Evolutionary conservation across 2,797 vertebrate genomes (phyloP), one percentile per base, ranked within the genome.

Genomic region (Gila robusta): DNA sequence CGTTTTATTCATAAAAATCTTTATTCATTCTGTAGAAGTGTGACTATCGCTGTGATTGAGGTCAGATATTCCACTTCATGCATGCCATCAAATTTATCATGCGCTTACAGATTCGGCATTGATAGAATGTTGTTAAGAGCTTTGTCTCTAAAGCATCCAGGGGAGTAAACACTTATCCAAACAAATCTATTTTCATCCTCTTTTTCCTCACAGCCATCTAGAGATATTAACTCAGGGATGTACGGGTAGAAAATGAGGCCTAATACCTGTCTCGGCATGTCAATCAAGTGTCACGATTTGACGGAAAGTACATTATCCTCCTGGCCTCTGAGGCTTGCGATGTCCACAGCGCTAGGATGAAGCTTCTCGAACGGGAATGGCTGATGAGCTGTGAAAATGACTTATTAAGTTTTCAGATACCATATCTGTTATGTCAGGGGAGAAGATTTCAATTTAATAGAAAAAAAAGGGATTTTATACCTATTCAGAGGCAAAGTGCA

Each of bases 321-420:
- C 21, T 66, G 91, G 87, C 87, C 89, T 77, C 52, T 10, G 74
- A 91, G 88, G 89, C 79, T 88, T 8, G 86, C 26, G 59, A 83
- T 81, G 82, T 91, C 86, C 85, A 74, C 69, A 8, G 70, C 87
- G 90, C 88, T 80, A 47, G 67, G 49, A 69, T 28, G 16, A 35
- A 70, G 62, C 12, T 79, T 88, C 85, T 49, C 77, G 78, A 70
- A 91, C n/a, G 85, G 26, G 81, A 85, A 91, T 91, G 92, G 86
- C 86, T 92, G 91, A 94, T 94, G 94, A 95, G 91, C 92, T 94
- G 91, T 92, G 94, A 90, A 93, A 91, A 90, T 88, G 92, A 91
- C 91, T 90, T 93, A 93, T 94, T 93, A 92, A 91, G 89, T 92
- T 94, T 93, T 93, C 92, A 88, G 89, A 87, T 91, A 90, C 89